Evolutionary conservation across 2,888 invertebrate genomes (phyloP).

Genomic region (Brassicogethes aeneus): DNA sequence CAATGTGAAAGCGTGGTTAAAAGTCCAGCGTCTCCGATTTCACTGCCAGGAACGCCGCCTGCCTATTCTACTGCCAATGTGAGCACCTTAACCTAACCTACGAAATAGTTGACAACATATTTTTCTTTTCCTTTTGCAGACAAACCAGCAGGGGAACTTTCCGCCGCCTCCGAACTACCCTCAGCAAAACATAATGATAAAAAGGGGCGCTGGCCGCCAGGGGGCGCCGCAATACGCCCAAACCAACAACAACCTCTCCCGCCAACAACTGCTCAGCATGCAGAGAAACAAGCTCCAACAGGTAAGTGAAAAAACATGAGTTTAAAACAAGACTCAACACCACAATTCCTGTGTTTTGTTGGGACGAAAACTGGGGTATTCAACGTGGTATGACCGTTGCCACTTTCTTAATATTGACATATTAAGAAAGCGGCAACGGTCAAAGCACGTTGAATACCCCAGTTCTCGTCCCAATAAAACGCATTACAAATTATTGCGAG

Average conservation of each 20-base stretch:
- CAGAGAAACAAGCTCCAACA: conserved; percentile 35
- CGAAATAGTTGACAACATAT: conserved; percentile 1
- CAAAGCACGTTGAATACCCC: no score
- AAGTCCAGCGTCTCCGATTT: conserved; percentile 50
- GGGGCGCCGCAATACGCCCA: conserved; percentile 14
- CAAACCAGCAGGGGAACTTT: conserved; percentile 23
- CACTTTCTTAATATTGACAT: no score
- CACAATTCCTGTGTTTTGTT: no score
- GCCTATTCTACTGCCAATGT: conserved; percentile 45
- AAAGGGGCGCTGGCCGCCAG: conserved; percentile 16
- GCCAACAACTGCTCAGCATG: conserved; percentile 21
- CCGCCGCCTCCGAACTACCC: conserved; percentile 40
- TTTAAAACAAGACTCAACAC: no score
- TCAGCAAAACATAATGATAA: conserved; percentile 20
- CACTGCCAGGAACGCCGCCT: conserved; percentile 49
- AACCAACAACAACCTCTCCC: conserved; percentile 38
- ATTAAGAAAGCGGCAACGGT: no score
- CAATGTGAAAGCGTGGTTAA: conserved; percentile 64
- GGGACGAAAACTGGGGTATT: no score
- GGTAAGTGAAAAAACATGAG: no score
- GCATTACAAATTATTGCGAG: no score
- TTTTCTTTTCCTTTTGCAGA: conserved; percentile 17
- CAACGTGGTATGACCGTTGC: no score
- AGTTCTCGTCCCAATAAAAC: no score
- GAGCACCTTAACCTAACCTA: conserved; percentile 15